Evolutionary conservation across 92 coral and sea anemone genomes (phyloP), one percentile per base, ranked within the genome.

Genomic region (Actinostola sp.): DNA sequence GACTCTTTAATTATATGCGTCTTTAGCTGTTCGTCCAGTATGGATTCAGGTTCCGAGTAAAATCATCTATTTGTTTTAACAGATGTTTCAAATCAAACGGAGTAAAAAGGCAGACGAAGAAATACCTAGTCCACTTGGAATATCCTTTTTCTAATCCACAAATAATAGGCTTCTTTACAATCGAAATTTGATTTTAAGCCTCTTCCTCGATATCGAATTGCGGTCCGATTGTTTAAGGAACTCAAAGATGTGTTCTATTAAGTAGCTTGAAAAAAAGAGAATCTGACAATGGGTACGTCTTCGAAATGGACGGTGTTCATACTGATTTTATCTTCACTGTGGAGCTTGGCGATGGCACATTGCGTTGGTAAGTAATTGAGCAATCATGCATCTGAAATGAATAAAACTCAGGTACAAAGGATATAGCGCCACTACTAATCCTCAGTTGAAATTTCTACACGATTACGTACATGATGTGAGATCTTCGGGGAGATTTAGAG

Each of bases 281-380:
- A 30, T 27, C 28, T 53, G 30, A 57, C 39, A 57, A 57, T 57
- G 63, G 63, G 1, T 25, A 9, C 29, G 17, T n/a, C n/a, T n/a
- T n/a, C n/a, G n/a, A n/a, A 19, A 28, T 57, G 63, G 63, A 57
- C 15, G 15, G 17, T n/a, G 53, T 46, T 57, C 29, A 6, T 57
- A 27, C 28, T 57, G 42, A 36, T 27, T 12, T 29, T 9, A 7
- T 29, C 39, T 12, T 57, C 19, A 20, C 28, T 16, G 3, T 10
- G 31, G 24, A 50, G 41, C 32, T 33, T 39, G 8, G 41, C 62
- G 7, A n/a, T 29, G 0, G 33, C n/a, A 51, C 54, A 32, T 50
- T 68, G 74, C 29, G 43, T 68, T 51, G 74, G 74, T 68, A 30
- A 68, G 74, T 68, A 68, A 68, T 50, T 68, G 74, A 68, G 42